Percentiles rank a stretch among this genome's conserved stretches.
These are phyloP conservation scores for Meloe dianella DNA, from an alignment of 2,888 invertebrate species.

Conservation along the genomic window DNA sequence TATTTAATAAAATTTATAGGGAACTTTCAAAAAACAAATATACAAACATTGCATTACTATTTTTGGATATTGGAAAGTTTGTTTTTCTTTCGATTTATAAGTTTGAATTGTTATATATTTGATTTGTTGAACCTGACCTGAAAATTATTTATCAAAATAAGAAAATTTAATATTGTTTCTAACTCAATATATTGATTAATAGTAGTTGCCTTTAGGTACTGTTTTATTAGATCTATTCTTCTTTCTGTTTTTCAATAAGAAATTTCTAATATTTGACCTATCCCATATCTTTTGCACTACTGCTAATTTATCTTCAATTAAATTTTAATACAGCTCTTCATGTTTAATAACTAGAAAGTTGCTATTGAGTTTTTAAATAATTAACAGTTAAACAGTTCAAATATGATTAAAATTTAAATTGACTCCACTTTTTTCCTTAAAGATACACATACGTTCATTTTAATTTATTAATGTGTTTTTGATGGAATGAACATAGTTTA, in stretches of 20 bases:
- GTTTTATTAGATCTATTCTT: not conserved
- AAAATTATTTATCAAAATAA: not conserved
- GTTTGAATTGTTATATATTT: not conserved
- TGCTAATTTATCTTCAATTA: not conserved
- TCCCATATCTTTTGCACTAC: not conserved
- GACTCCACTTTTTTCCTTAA: not conserved
- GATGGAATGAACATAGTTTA: not conserved
- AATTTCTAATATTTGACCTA: not conserved
- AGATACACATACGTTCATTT: not conserved
- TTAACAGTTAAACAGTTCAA: not conserved
- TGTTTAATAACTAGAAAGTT: not conserved
- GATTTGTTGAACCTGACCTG: not conserved
- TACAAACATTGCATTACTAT: not conserved
- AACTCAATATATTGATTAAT: not conserved
- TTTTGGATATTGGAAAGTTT: conserved; percentile 5
- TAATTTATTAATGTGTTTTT: not conserved
- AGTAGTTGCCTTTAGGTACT: not conserved
- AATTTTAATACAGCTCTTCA: no score
- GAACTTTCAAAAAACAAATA: not conserved
- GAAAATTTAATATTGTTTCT: not conserved
- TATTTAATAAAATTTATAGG: not conserved
- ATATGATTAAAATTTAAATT: conserved; percentile 2
- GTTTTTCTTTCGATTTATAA: not conserved
- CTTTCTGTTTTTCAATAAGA: not conserved
- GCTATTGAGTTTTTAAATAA: not conserved